These are phyloP conservation scores for Erythrocebus patas DNA, from an alignment of 2,113 vertebrate species.

Conservation along the genomic window DNA sequence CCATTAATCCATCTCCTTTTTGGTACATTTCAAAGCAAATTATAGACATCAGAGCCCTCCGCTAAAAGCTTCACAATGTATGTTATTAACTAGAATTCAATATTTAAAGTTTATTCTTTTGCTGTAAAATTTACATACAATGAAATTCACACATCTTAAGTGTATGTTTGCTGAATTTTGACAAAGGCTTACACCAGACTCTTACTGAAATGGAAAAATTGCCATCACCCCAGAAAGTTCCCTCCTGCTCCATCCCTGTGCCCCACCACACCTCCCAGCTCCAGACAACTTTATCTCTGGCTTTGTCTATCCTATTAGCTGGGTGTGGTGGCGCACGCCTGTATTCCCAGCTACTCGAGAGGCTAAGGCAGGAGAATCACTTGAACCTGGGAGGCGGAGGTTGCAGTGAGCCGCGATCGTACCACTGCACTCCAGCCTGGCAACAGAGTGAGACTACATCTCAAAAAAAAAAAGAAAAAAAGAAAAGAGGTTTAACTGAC, in stretches of 20 bases:
- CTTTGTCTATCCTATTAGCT: background rate
- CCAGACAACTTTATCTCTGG: background rate
- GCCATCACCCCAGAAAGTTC: background rate
- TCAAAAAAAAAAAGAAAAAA: too few species aligned
- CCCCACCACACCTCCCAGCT: background rate
- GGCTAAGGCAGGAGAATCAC: too few species aligned
- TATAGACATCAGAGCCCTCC: background rate
- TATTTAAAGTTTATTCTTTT: background rate
- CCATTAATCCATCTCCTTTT: background rate
- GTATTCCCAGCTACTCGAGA: too few species aligned
- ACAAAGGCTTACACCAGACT: background rate
- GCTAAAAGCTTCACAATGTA: background rate
- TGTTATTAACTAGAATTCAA: background rate
- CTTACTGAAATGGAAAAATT: background rate
- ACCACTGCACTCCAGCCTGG: too few species aligned
- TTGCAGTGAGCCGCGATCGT: accelerated
- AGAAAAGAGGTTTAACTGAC: too few species aligned
- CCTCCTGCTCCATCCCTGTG: background rate
- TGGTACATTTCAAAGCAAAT: background rate
- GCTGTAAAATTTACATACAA: background rate
- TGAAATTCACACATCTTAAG: background rate
- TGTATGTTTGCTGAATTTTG: background rate
- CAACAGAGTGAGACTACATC: too few species aligned
- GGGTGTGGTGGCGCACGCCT: too few species aligned
- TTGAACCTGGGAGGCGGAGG: too few species aligned